A percentile compares a stretch with the other conserved stretches of the same genome.
phyloP scores from a whole-genome alignment of 2,113 vertebrate genomes.

The Rana temporaria region DNA sequence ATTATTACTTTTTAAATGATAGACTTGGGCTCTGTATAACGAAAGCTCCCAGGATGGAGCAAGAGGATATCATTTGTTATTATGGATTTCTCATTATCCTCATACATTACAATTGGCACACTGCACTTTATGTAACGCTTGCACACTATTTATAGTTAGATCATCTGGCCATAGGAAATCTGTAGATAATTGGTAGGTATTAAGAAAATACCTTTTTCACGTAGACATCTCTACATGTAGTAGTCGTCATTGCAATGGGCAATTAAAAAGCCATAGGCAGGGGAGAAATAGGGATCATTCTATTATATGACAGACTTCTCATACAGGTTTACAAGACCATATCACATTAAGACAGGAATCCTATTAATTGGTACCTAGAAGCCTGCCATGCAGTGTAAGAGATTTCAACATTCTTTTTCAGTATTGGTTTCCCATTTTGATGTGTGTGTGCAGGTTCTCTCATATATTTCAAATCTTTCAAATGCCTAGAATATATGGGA shows the following conservation, averaged over 20 bases:
- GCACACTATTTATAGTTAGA: slow-evolving; percentile 27
- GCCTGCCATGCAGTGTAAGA: neutral
- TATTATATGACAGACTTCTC: neutral
- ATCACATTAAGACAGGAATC: neutral
- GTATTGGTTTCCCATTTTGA: no score
- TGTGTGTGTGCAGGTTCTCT: no score
- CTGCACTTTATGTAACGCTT: slow-evolving; percentile 10
- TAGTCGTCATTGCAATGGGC: neutral
- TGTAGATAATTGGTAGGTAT: slow-evolving; percentile 24
- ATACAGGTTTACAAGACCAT: no score
- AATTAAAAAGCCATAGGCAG: neutral
- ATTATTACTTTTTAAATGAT: slow-evolving; percentile 31
- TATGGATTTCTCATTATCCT: slow-evolving; percentile 15
- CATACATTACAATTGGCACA: slow-evolving; percentile 10
- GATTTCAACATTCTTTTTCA: no score
- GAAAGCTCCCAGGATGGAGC: neutral
- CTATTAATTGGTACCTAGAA: neutral
- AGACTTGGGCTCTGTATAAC: slow-evolving; percentile 1
- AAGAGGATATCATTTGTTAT: slow-evolving; percentile 2
- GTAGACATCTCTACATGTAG: neutral
- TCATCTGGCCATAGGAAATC: slow-evolving; percentile 20
- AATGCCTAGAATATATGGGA: no score
- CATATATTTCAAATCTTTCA: no score
- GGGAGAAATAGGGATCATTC: neutral
- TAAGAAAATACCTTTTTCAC: slow-evolving; percentile 12